Percentiles rank a stretch among this genome's conserved stretches.
Conservation (phyloP, 1,140 invertebrate genomes). For the Seison nebaliae region DNA sequence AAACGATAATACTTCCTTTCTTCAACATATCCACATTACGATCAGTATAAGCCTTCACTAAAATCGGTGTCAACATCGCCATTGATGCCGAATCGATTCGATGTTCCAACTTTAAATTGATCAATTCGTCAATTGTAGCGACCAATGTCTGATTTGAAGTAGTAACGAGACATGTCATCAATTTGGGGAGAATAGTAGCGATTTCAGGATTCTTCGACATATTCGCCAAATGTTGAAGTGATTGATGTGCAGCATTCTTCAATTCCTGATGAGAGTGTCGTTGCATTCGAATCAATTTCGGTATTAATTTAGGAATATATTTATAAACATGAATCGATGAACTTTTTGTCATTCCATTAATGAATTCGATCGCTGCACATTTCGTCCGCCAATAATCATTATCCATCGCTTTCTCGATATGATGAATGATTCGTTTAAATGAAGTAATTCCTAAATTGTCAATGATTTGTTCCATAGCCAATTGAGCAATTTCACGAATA, state of each 20-base stretch:
- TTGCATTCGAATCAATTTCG: constrained; percentile 82
- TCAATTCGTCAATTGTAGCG: constrained; percentile 55
- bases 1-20: constrained; percentile 91
- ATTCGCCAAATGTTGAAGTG: constrained; percentile 75
- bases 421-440: constrained; percentile 79
- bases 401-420: constrained; percentile 55
- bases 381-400: constrained; percentile 97
- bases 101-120: constrained; percentile 93
- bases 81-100: constrained; percentile 94
- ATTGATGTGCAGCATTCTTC: constrained; percentile 77
- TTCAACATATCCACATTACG: constrained; percentile 82
- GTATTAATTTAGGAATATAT: constrained; percentile 84
- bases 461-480: constrained; percentile 65
- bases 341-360: constrained; percentile 65
- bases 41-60: constrained; percentile 81
- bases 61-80: constrained; percentile 93
- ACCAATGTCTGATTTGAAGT: constrained; percentile 68
- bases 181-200: constrained; percentile 66
- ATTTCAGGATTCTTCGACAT: constrained; percentile 96
- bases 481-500: constrained; percentile 44
- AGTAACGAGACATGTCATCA: constrained; percentile 75
- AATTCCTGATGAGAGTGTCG: constrained; percentile 91
- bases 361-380: constrained; percentile 64
- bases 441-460: constrained; percentile 77
- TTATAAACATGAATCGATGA: constrained; percentile 90